Evolutionary conservation across 2,888 invertebrate genomes (phyloP).

Genomic region (Rhogogaster chlorosoma): DNA sequence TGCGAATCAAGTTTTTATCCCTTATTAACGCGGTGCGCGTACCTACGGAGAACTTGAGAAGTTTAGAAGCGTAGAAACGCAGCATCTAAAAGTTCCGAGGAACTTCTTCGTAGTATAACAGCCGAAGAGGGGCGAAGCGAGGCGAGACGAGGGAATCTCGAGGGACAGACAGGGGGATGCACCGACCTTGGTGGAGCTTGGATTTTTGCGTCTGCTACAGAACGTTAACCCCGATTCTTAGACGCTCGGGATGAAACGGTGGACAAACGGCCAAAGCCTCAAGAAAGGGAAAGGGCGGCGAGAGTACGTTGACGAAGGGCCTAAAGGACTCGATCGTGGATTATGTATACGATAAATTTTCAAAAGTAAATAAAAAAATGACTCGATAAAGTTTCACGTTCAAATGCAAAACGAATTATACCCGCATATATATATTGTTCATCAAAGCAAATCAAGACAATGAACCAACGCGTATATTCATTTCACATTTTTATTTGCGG

Average conservation of each 20-base stretch:
- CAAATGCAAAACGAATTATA: not conserved
- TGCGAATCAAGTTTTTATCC: not conserved
- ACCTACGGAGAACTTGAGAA: not conserved
- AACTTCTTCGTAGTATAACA: not conserved
- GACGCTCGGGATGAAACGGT: not conserved
- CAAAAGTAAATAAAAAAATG: not conserved
- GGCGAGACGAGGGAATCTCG: not conserved
- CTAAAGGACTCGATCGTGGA: not conserved
- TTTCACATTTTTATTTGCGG: not conserved
- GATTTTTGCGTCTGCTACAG: constrained; percentile 44
- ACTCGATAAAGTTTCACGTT: not conserved
- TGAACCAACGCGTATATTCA: not conserved
- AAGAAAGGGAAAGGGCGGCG: not conserved
- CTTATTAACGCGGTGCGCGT: not conserved
- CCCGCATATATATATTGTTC: not conserved
- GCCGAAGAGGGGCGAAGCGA: constrained; percentile 2
- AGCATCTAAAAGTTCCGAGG: not conserved
- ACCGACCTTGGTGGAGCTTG: constrained; percentile 43
- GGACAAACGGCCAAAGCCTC: not conserved
- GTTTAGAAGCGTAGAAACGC: not conserved
- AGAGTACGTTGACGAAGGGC: not conserved
- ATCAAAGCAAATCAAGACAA: not conserved
- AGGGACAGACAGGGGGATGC: constrained; percentile 48
- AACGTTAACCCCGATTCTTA: constrained; percentile 33
- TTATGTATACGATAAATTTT: not conserved